phyloP scores from a whole-genome alignment of 2,113 vertebrate genomes.

The Mus spicilegus region DNA sequence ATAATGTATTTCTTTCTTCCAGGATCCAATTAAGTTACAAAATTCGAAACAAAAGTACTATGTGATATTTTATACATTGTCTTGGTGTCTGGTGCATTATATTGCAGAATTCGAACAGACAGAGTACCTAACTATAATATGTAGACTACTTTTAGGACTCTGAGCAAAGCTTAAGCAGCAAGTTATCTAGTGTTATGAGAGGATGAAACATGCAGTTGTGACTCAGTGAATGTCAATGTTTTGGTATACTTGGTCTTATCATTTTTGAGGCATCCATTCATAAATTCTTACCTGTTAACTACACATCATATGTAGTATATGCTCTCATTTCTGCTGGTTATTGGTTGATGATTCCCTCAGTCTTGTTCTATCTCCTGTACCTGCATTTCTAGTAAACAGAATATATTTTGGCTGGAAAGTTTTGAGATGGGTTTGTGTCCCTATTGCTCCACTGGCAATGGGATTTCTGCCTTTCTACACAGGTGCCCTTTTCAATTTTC shows the following conservation, averaged over 20 bases:
- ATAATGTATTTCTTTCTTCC: neutral
- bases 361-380: too few relatives aligned
- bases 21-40: neutral
- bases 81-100: neutral
- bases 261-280: neutral
- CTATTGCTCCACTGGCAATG: too few relatives aligned
- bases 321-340: neutral
- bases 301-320: neutral
- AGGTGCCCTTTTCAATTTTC: too few relatives aligned
- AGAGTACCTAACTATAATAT: neutral
- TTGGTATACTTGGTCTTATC: neutral
- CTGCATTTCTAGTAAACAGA: too few relatives aligned
- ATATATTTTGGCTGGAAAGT: too few relatives aligned
- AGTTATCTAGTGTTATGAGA: neutral
- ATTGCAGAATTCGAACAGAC: too few relatives aligned
- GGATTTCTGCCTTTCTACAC: too few relatives aligned
- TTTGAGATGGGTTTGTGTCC: too few relatives aligned
- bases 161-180: neutral
- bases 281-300: neutral
- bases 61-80: neutral
- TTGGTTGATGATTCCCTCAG: too few relatives aligned
- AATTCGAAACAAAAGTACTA: neutral
- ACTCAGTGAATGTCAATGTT: neutral
- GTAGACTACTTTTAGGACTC: too few relatives aligned
- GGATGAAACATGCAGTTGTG: neutral